Conservation (phyloP, 2,113 vertebrate species). For the Myotis davidii region DNA sequence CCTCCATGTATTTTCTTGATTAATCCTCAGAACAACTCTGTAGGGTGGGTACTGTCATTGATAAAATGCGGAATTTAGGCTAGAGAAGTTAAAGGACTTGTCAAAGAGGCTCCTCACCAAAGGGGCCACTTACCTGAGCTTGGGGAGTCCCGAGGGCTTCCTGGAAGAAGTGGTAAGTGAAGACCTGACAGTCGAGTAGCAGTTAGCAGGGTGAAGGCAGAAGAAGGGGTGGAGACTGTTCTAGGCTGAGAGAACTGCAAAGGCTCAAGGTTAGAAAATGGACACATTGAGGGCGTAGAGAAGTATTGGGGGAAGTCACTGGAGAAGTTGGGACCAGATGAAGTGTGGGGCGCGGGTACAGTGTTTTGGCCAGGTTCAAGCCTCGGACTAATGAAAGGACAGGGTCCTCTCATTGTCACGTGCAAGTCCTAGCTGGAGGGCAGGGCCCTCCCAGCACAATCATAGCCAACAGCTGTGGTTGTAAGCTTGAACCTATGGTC, state of each 20-base stretch:
- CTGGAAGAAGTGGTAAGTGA: neutral
- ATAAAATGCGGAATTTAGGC: neutral
- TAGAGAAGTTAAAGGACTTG: conserved; percentile 20
- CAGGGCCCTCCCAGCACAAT: no score
- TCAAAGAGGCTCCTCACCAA: neutral
- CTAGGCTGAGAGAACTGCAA: neutral
- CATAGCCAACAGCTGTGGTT: no score
- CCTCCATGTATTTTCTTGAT: neutral
- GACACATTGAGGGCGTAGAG: neutral
- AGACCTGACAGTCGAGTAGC: neutral
- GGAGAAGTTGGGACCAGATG: neutral
- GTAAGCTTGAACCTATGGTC: no score
- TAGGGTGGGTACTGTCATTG: neutral
- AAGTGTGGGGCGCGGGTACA: no score
- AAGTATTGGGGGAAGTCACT: neutral
- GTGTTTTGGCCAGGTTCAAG: no score
- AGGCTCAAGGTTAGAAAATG: neutral
- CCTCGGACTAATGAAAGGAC: no score
- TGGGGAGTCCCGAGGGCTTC: neutral
- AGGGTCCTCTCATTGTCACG: no score
- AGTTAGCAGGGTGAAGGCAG: neutral
- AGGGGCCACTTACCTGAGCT: neutral
- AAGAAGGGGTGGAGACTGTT: neutral
- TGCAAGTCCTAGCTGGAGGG: no score
- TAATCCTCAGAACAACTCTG: neutral